Base-by-base conservation (phyloP, 1,140 invertebrate species). In the Ladona fulva region DNA sequence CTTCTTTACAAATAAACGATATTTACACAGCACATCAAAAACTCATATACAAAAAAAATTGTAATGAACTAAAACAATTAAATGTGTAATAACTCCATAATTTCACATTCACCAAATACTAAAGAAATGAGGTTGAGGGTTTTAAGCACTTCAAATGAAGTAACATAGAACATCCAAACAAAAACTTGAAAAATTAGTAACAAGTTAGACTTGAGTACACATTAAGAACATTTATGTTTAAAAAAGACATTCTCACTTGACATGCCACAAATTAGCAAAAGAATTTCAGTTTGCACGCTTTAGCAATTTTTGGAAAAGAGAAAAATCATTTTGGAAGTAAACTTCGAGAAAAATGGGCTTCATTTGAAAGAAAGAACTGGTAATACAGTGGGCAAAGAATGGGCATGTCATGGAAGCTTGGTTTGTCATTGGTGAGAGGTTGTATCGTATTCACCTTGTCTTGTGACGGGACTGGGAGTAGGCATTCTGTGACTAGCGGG, bases 401-500 rank as follows among this genome's bases (percentile, higher is more conserved):
- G 77, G 77, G 77, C 77, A 78, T 74, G 78, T 78, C 77, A 78
- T 78, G 75, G 75, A 78, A 78, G 75, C 78, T 75, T 78, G 75
- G 44, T 76, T 66, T 66, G 52, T 76, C 42, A 66, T 66, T 66
- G 52, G 52, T 66, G 52, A 66, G 14, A 66, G 52, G 25, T 22
- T 76, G 75, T 76, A n/a, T 76, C 42, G 76, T 78, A 80, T 78
- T 81, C 80, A 81, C 81, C 81, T 81, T 81, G 81, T 81, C 81
- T 78, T 78, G 81, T 81, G 78, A 81, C 81, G 78, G 81, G 81
- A 81, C 81, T 81, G 76, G 81, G 81, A 78, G 81, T 81, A 78
- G 81, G 81, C 81, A 81, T 80, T 81, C 81, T 77, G 83, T 86
- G 86, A 82, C 85, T 86, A 81, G 86, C 85, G 77, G 86, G 86